These are phyloP conservation scores for Galeopsomyia nigrocyanea DNA, from an alignment of 2,888 invertebrate species.

Conservation along the genomic window DNA sequence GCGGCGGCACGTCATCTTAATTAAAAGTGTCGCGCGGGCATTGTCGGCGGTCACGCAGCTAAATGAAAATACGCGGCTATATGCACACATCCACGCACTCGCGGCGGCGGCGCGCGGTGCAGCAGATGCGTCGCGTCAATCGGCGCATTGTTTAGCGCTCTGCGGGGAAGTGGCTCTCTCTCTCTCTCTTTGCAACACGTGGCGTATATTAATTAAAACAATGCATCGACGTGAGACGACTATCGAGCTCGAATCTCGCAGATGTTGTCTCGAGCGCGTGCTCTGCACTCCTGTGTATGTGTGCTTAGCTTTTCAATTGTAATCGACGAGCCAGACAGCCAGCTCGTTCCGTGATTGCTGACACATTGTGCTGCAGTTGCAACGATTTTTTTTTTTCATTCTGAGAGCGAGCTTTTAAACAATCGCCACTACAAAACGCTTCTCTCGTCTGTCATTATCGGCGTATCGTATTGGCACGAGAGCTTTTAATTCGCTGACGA, in stretches of 20 bases:
- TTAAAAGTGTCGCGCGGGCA: conserved; percentile 43
- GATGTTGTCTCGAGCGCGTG: conserved; percentile 48
- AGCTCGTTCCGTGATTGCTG: neutral
- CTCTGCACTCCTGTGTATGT: conserved; percentile 1
- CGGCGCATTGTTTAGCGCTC: conserved; percentile 54
- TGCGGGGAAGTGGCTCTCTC: conserved; percentile 31
- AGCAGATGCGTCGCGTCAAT: conserved; percentile 57
- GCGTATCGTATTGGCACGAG: no score
- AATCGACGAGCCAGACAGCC: conserved; percentile 8
- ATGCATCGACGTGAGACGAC: conserved; percentile 55
- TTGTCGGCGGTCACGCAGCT: conserved; percentile 25
- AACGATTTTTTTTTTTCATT: no score
- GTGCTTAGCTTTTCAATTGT: conserved; percentile 41
- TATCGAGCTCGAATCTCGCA: conserved; percentile 51
- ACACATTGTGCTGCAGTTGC: conserved; percentile 9
- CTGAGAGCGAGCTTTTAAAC: no score
- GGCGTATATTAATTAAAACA: conserved; percentile 64
- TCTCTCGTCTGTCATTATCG: no score
- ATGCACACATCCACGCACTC: neutral
- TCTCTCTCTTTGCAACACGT: conserved; percentile 51
- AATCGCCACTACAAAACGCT: no score
- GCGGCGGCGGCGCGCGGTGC: conserved; percentile 37
- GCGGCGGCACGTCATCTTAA: conserved; percentile 34
- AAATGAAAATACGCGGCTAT: conserved; percentile 10
- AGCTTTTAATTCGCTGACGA: no score